phyloP scores from a whole-genome alignment of 92 coral and sea anemone genomes.

The Porites cylindrica region DNA sequence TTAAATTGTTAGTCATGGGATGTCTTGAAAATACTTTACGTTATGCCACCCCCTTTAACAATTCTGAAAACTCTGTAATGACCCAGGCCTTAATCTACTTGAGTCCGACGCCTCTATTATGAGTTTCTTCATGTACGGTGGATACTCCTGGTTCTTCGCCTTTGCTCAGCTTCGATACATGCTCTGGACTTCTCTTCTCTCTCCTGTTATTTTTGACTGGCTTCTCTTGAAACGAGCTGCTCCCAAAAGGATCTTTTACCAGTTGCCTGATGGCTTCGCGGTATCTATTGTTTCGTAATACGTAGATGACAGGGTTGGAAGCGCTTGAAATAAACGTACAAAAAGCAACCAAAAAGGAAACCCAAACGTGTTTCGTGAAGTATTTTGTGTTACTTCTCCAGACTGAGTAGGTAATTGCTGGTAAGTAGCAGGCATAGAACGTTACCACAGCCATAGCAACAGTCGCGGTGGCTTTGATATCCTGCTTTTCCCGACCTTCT shows the following conservation, averaged over 20 bases:
- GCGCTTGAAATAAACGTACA: slow-evolving; percentile 7
- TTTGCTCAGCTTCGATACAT: no score
- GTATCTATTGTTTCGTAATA: background rate
- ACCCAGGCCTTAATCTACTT: no score
- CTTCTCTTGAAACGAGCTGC: background rate
- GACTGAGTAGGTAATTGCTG: background rate
- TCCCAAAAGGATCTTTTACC: slow-evolving; percentile 15
- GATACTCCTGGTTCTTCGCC: background rate
- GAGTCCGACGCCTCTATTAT: no score
- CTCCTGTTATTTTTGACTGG: background rate
- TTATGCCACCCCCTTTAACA: no score
- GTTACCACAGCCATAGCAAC: background rate
- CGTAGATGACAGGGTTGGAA: slow-evolving; percentile 17
- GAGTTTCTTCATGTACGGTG: background rate
- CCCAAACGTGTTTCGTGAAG: background rate
- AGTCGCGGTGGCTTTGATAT: slow-evolving; percentile 11
- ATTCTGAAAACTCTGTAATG: no score
- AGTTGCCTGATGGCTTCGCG: slow-evolving; percentile 1
- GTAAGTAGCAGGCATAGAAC: slow-evolving; percentile 11
- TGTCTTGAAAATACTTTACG: no score
- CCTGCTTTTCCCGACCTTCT: background rate
- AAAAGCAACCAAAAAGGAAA: background rate
- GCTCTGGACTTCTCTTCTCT: background rate
- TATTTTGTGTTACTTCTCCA: background rate
- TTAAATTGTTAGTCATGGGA: no score